These are phyloP conservation scores for Eutrigla gurnardus DNA, from an alignment of 2,797 vertebrate genomes.

Conservation along the genomic window DNA sequence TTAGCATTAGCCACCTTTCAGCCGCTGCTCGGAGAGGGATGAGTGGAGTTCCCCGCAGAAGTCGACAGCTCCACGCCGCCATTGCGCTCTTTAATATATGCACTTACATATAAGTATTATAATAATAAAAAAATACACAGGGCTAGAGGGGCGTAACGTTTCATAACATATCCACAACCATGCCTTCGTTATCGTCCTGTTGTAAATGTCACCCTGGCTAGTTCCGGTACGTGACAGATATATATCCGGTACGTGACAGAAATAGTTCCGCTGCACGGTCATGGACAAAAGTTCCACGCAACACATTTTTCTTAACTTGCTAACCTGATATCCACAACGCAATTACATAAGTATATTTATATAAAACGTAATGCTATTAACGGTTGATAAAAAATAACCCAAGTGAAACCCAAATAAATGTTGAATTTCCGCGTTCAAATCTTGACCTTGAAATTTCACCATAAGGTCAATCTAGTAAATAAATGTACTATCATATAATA, in stretches of 20 bases:
- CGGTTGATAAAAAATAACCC: too few species aligned
- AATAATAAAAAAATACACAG: background rate
- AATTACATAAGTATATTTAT: background rate
- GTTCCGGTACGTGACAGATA: constrained; percentile 77
- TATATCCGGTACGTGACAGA: constrained; percentile 65
- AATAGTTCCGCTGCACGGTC: constrained; percentile 42
- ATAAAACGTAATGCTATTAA: background rate
- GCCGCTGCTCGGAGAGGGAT: constrained; percentile 51
- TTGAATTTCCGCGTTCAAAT: background rate
- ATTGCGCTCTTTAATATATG: constrained; percentile 47
- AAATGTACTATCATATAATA: background rate
- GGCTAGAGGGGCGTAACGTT: background rate
- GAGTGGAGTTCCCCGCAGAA: constrained; percentile 65
- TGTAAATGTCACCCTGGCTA: constrained; percentile 78
- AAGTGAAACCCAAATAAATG: background rate
- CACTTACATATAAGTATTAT: constrained; percentile 1
- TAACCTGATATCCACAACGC: background rate
- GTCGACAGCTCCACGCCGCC: constrained; percentile 74
- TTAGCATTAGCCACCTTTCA: constrained; percentile 77
- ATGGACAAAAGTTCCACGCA: constrained; percentile 59
- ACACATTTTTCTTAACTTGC: background rate
- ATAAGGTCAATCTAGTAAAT: background rate
- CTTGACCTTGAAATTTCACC: background rate
- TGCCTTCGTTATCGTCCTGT: constrained; percentile 54
- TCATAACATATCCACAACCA: constrained; percentile 26